A percentile compares a stretch with the other conserved stretches of the same genome.
Conservation (phyloP, 2,797 vertebrate genomes). For the Coendou prehensilis region DNA sequence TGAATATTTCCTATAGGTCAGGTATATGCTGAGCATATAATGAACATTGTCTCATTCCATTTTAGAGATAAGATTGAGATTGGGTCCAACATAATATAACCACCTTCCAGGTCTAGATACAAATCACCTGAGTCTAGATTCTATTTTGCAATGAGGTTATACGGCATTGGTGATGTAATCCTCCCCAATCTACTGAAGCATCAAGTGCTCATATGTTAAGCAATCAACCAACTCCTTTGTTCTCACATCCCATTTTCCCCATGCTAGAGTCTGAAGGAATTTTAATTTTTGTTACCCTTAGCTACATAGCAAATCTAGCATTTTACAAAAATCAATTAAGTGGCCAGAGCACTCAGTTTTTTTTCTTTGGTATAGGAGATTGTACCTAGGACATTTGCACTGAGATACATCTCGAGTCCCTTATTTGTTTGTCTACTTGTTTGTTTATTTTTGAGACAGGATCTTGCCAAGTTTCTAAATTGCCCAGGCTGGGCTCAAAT, state of each 20-base stretch:
- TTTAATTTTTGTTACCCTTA: neutral
- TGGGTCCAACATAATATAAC: neutral
- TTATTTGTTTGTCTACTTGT: neutral
- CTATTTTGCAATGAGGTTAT: neutral
- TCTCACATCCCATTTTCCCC: neutral
- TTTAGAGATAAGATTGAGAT: neutral
- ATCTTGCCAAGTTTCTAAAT: no score
- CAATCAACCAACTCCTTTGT: no score
- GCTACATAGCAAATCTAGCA: neutral
- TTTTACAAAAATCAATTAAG: slow-evolving; percentile 24
- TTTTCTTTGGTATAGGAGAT: neutral
- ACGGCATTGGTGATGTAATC: neutral
- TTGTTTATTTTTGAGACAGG: neutral
- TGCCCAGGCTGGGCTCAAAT: neutral
- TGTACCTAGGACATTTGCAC: neutral
- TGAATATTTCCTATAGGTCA: neutral
- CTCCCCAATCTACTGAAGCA: neutral
- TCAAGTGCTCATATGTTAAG: neutral
- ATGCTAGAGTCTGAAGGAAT: neutral
- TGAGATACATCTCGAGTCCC: neutral
- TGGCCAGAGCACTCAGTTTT: neutral
- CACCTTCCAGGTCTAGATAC: neutral
- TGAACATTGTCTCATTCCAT: neutral
- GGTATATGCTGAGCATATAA: neutral
- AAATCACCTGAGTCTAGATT: neutral